These are phyloP conservation scores for Drosophila melanica DNA, from an alignment of 1,140 invertebrate species.

Conservation along the genomic window DNA sequence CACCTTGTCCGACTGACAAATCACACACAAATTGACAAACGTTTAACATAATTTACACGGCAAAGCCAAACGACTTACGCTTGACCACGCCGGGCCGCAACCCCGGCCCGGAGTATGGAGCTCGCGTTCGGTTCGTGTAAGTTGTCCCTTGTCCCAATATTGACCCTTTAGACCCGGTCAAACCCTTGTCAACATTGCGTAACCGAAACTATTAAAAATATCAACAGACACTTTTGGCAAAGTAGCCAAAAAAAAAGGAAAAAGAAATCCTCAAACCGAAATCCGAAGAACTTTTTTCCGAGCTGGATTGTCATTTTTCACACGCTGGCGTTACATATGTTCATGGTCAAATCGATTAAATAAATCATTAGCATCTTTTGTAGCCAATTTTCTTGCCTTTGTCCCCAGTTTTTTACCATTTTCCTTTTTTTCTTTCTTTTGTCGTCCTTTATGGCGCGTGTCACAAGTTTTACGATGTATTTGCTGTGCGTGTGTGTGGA, in stretches of 20 bases:
- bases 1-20: slow-evolving; percentile 73
- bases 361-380: slow-evolving; percentile 84
- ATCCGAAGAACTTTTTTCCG: slow-evolving; percentile 35
- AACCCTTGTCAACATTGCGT: slow-evolving; percentile 80
- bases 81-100: slow-evolving; percentile 55
- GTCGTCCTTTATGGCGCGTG: slow-evolving; percentile 49
- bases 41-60: slow-evolving; percentile 81
- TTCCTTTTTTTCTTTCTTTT: slow-evolving; percentile 30
- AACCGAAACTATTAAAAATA: slow-evolving; percentile 83
- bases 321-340: slow-evolving; percentile 74
- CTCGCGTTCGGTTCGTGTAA: slow-evolving; percentile 2
- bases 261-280: slow-evolving; percentile 10
- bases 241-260: slow-evolving; percentile 3
- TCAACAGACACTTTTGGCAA: slow-evolving; percentile 60
- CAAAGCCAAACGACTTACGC: slow-evolving; percentile 67
- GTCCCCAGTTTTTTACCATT: slow-evolving; percentile 13
- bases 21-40: slow-evolving; percentile 80
- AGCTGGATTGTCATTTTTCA: slow-evolving; percentile 69
- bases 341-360: slow-evolving; percentile 84
- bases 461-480: slow-evolving; percentile 53
- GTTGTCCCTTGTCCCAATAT: slow-evolving; percentile 42
- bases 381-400: slow-evolving; percentile 76
- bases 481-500: slow-evolving; percentile 66
- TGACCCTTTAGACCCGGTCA: slow-evolving; percentile 68
- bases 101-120: neutral